Evolutionary conservation across 2,113 vertebrate species (phyloP), one percentile per base, ranked within the genome.

Genomic region (Porphyrio hochstetteri): DNA sequence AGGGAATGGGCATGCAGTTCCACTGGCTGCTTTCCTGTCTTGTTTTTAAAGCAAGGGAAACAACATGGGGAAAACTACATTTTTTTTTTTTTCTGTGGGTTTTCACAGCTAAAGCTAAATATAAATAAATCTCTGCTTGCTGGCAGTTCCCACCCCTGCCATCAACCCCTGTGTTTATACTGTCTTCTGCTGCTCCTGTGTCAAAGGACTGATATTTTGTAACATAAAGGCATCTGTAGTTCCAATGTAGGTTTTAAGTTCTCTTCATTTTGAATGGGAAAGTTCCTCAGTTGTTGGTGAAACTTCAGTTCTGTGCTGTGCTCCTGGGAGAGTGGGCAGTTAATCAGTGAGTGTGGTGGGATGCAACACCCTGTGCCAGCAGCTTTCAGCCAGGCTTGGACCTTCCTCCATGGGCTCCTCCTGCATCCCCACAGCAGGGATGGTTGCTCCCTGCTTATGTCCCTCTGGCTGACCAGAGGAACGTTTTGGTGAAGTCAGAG

Each of bases 311-410:
- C 75, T 48, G 36, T 25, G 24, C 36, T 1, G 5, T 16, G 69
- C 15, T 60, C 42, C 52, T 0, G 0, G 20, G 61, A 70, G 16
- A 86, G n/a, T 19, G 35, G 69, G 31, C 55, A 46, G 52, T 14
- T 6, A 31, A 48, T 24, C 4, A 29, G 9, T 0, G 0, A 12
- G 61, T 29, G 13, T 0, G 11, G 24, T 2, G 25, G 57, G 65
- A 16, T 10, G 33, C 42, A 61, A 52, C 12, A 10, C n/a, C 1
- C 4, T 3, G 1, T 27, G 44, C 23, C 44, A 28, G 61, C 35
- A 56, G 74, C 50, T 29, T 63, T 44, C 40, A 72, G 20, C 40
- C 0, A 0, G 53, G 59, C 57, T 81, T 0, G 1, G 31, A 77
- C 23, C 64, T 70, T 44, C 35, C 42, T 52, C 48, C 1, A 0